Evolutionary conservation across 2,888 invertebrate genomes (phyloP).

Genomic region (Halictus ligatus): DNA sequence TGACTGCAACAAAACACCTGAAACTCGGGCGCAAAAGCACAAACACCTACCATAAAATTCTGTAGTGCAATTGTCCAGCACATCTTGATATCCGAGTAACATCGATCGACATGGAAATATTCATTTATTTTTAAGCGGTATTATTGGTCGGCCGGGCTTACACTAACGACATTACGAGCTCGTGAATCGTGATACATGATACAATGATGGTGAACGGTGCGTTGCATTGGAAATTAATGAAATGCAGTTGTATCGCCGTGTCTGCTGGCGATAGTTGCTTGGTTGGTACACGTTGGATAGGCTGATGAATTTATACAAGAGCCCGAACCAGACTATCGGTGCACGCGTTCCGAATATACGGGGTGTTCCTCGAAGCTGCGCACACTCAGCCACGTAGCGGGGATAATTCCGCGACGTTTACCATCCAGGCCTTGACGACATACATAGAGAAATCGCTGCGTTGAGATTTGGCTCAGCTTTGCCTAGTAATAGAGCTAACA

Average conservation of each 20-base stretch:
- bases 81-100: not conserved
- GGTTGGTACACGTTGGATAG: not conserved
- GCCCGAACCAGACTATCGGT: not conserved
- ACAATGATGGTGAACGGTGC: slow-evolving; percentile 10
- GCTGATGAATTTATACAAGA: slow-evolving; percentile 19
- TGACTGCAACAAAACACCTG: not conserved
- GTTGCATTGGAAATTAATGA: slow-evolving; percentile 8
- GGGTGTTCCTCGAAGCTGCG: not conserved
- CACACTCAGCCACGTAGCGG: too few species aligned
- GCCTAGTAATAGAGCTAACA: too few species aligned
- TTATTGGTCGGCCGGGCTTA: not conserved
- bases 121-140: not conserved
- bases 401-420: too few species aligned
- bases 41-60: not conserved
- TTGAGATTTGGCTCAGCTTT: too few species aligned
- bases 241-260: slow-evolving; percentile 1
- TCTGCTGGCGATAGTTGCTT: slow-evolving; percentile 5
- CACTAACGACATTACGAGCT: slow-evolving; percentile 2
- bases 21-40: too few species aligned
- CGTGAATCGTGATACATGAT: slow-evolving; percentile 11
- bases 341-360: not conserved
- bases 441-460: too few species aligned
- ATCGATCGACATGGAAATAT: not conserved
- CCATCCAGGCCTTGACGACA: too few species aligned
- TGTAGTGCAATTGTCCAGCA: not conserved